Base-by-base conservation (phyloP, 2,888 invertebrate species). In the Periphyllus acericola region DNA sequence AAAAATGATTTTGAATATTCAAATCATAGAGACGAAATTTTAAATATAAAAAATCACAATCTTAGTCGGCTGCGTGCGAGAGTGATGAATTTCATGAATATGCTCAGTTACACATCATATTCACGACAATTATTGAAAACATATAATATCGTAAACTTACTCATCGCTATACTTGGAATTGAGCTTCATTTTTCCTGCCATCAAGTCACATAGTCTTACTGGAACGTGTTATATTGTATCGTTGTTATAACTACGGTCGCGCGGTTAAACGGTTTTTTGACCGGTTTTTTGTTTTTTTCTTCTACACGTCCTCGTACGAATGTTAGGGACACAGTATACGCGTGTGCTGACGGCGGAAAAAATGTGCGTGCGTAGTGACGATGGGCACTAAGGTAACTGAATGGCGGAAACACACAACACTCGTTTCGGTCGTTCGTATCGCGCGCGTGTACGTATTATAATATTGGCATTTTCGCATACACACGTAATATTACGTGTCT, bases 301-400 rank as follows among this genome's bases (percentile, higher is more conserved):
- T 71, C 9, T 40, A 40, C 3, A 17, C 32, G 1, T 29, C 29
- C 17, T 71, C 11, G 1, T 6, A 66, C n/a, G 11, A 8, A 8
- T 66, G 8, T 29, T n/a, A 8, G n/a, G 25, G n/a, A n/a, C n/a
- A 60, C 60, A 25, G n/a, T n/a, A 25, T 8, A 60, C 25, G 46
- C 14, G n/a, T n/a, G n/a, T n/a, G 46, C 46, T 46, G 0, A 46
- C 14, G 46, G 14, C 6, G 3, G 60, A 60, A 60, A 83, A 74
- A 83, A 83, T n/a, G 79, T 36, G 55, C 71, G 52, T 32, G 34
- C 66, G 79, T 36, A 19, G 46, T 36, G 80, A 36, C 72, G 72
- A 60, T 60, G 87, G 87, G 74, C 87, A 87, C 87, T 87, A 80
- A 60, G 87, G 87, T 87, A 87, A 87, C 87, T 87, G 80, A 87